Evolutionary conservation across 2,797 vertebrate species (phyloP), one percentile per base, ranked within the genome.

Genomic region (Enteromius unitaeniatus): DNA sequence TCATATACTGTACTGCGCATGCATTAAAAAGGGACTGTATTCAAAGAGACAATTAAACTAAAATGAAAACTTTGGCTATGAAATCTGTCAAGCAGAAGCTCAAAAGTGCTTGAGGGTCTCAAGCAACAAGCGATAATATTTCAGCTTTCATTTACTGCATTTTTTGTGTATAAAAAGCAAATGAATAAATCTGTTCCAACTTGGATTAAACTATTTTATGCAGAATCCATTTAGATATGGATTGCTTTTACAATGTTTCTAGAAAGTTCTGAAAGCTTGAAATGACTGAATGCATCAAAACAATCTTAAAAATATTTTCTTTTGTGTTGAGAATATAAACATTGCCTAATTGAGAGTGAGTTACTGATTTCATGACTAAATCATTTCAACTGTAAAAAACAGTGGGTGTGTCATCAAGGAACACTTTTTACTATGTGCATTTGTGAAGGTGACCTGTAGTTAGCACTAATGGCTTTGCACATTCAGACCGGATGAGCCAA

Each of bases 401-500:
- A 11, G 17, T 17, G 8, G 45, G 26, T 15, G 2, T 8, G 1
- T 64, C 28, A 49, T 34, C 26, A 62, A 31, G 19, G 19, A 60
- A 60, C 23, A 62, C 19, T 19, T 73, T 45, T 19, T 60, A 37
- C 34, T 62, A 10, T 64, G 51, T 65, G 31, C 4, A 3, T 51
- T 47, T 37, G 47, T 76, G 13, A 45, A 9, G 11, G 34, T 74
- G 70, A 68, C 81, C 72, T 70, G 53, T 62, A 75, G 55, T 79
- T 55, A 67, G 58, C 47, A 49, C 23, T 55, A 28, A 67, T 19
- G 40, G 73, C 72, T 40, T 55, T 28, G 84, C 51, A 65, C 79
- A 60, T 84, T 81, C 67, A 51, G 37, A 82, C 64, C 15, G 69
- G 74, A 85, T 77, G 84, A 88, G 79, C 77, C 31, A 82, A 87